phyloP scores from a whole-genome alignment of 2,888 invertebrate genomes.

The Petrophora chlorosata region DNA sequence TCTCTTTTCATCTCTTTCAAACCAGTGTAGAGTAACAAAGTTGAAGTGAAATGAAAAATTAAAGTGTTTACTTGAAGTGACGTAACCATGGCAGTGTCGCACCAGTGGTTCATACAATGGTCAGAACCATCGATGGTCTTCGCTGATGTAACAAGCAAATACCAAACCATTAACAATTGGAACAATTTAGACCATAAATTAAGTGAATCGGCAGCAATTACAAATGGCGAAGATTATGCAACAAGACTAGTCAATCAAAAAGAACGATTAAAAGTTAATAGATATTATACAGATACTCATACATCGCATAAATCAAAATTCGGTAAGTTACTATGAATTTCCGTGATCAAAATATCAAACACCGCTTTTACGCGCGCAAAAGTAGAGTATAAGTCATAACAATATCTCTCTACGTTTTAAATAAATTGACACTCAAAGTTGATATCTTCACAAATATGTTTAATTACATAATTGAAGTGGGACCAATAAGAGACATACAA shows the following conservation, averaged over 20 bases:
- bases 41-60: slow-evolving; percentile 42
- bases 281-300: slow-evolving; percentile 26
- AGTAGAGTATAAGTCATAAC: too few species aligned
- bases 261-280: slow-evolving; percentile 26
- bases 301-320: slow-evolving; percentile 35
- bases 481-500: too few species aligned
- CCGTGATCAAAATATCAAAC: too few species aligned
- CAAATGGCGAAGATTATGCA: slow-evolving; percentile 32
- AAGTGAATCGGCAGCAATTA: slow-evolving; percentile 34
- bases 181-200: slow-evolving; percentile 41
- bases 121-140: slow-evolving; percentile 64
- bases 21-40: slow-evolving; percentile 33
- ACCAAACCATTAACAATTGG: slow-evolving; percentile 58
- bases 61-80: slow-evolving; percentile 26
- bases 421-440: too few species aligned
- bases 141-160: slow-evolving; percentile 63
- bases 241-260: slow-evolving; percentile 22
- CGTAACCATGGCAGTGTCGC: slow-evolving; percentile 70
- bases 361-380: too few species aligned
- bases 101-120: slow-evolving; percentile 81
- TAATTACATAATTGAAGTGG: too few species aligned
- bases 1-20: slow-evolving; percentile 40
- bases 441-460: too few species aligned
- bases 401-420: too few species aligned
- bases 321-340: slow-evolving; percentile 40